Conservation (phyloP, 1,140 invertebrate genomes). For the Zaprionus camerounensis region DNA sequence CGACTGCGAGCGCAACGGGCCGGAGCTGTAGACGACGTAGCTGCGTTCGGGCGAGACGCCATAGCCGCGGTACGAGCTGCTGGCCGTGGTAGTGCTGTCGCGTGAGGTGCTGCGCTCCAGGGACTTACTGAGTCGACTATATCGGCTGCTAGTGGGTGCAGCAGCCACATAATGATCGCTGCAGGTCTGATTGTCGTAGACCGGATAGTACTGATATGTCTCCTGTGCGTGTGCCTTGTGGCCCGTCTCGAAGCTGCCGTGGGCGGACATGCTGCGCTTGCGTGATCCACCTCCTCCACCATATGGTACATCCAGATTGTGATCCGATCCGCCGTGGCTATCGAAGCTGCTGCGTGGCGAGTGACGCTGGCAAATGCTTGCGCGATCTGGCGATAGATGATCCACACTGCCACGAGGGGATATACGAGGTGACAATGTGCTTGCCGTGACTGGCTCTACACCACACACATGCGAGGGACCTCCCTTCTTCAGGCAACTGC, state of each 20-base stretch:
- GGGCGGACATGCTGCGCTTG: constrained; percentile 80
- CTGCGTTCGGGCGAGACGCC: constrained; percentile 78
- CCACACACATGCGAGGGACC: constrained; percentile 74
- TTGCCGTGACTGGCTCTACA: constrained; percentile 38
- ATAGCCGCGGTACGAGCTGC: constrained; percentile 75
- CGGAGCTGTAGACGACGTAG: constrained; percentile 70
- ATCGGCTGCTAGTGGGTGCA: constrained; percentile 62
- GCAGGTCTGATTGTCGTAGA: constrained; percentile 82
- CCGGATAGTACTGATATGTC: constrained; percentile 83
- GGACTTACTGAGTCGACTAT: constrained; percentile 75
- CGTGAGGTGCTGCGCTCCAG: constrained; percentile 77
- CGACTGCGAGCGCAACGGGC: constrained; percentile 79
- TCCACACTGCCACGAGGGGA: constrained; percentile 78
- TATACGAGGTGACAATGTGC: constrained; percentile 65
- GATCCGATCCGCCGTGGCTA: constrained; percentile 74
- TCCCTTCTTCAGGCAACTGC: constrained; percentile 81
- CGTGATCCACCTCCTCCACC: constrained; percentile 37
- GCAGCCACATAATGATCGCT: constrained; percentile 82
- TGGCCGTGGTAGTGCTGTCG: constrained; percentile 70
- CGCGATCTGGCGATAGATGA: constrained; percentile 78
- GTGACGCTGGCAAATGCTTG: constrained; percentile 65
- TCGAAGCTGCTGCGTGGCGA: constrained; percentile 83
- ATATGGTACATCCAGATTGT: constrained; percentile 73
- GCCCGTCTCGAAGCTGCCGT: constrained; percentile 78
- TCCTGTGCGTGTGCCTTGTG: constrained; percentile 58